A percentile compares a stretch with the other conserved stretches of the same genome.
Conservation (phyloP, 2,888 invertebrate species). For the Lepidocyrtoides sp. region DNA sequence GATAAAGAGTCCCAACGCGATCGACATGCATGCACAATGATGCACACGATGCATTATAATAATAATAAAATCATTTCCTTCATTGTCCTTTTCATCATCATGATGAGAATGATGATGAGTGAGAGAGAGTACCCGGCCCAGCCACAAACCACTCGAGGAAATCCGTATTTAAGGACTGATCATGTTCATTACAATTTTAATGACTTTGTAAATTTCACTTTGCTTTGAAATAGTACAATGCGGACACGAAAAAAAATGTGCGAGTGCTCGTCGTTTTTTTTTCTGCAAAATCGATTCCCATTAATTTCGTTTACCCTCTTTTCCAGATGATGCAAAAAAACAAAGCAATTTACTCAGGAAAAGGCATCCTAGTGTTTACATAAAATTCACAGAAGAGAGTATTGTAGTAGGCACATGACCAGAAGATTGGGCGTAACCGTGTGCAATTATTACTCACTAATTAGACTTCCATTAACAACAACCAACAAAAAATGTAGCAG, state of each 20-base stretch:
- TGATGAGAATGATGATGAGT: background rate
- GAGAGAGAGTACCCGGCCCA: background rate
- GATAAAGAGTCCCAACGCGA: constrained; percentile 61
- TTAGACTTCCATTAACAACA: constrained; percentile 62
- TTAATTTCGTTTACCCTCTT: background rate
- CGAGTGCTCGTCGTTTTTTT: background rate
- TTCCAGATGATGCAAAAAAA: background rate
- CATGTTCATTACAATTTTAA: background rate
- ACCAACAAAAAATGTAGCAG: background rate
- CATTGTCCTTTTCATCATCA: background rate
- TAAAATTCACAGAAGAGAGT: background rate
- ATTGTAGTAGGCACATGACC: background rate
- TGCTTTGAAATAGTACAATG: background rate
- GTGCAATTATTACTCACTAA: constrained; percentile 65
- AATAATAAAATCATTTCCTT: constrained; percentile 63
- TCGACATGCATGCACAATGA: constrained; percentile 61
- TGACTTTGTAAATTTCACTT: background rate
- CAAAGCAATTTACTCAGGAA: background rate
- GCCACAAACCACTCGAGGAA: constrained; percentile 29
- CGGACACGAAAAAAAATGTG: no score
- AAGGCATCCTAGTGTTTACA: background rate
- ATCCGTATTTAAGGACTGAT: constrained; percentile 23
- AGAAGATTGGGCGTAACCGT: constrained; percentile 10
- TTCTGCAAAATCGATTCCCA: background rate
- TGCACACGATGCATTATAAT: constrained; percentile 37